phyloP scores from a whole-genome alignment of 1,140 invertebrate genomes.

The Drosophila kurseongensis region DNA sequence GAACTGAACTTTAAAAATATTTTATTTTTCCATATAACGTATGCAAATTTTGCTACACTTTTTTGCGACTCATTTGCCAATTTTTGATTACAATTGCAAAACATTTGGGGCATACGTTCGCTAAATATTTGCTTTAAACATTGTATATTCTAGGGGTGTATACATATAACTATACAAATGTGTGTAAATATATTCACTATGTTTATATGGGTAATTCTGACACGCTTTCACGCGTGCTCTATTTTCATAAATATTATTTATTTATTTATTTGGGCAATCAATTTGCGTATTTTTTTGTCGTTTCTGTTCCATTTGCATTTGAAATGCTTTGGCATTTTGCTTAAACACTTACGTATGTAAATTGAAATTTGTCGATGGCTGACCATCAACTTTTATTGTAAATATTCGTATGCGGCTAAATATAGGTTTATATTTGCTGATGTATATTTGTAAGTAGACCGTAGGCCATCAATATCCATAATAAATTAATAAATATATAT shows the following conservation, averaged over 20 bases:
- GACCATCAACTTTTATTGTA: slow-evolving; percentile 36
- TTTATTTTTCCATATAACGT: slow-evolving; percentile 50
- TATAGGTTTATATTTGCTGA: slow-evolving; percentile 39
- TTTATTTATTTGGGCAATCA: slow-evolving; percentile 49
- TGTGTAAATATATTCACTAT: slow-evolving; percentile 46
- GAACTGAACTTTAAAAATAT: slow-evolving; percentile 55
- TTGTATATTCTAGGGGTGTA: slow-evolving; percentile 32
- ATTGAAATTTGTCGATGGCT: slow-evolving; percentile 53
- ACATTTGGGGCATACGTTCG: slow-evolving; percentile 41
- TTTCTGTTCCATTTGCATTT: slow-evolving; percentile 59
- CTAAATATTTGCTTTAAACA: slow-evolving; percentile 53
- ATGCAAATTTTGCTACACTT: slow-evolving; percentile 47
- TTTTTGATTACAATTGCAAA: slow-evolving; percentile 43
- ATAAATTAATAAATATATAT: slow-evolving; percentile 60
- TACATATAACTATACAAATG: slow-evolving; percentile 46
- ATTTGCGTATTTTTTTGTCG: slow-evolving; percentile 31
- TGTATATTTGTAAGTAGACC: slow-evolving; percentile 40
- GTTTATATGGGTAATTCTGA: slow-evolving; percentile 42
- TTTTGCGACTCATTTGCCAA: slow-evolving; percentile 19
- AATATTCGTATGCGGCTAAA: slow-evolving; percentile 58
- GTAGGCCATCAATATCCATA: slow-evolving; percentile 69
- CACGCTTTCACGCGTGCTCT: slow-evolving; percentile 48
- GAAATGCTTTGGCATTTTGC: slow-evolving; percentile 73
- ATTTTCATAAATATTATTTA: slow-evolving; percentile 52
- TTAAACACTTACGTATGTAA: slow-evolving; percentile 77